Conservation (phyloP, 1,140 invertebrate species). For the Carcinoscorpius rotundicauda region DNA sequence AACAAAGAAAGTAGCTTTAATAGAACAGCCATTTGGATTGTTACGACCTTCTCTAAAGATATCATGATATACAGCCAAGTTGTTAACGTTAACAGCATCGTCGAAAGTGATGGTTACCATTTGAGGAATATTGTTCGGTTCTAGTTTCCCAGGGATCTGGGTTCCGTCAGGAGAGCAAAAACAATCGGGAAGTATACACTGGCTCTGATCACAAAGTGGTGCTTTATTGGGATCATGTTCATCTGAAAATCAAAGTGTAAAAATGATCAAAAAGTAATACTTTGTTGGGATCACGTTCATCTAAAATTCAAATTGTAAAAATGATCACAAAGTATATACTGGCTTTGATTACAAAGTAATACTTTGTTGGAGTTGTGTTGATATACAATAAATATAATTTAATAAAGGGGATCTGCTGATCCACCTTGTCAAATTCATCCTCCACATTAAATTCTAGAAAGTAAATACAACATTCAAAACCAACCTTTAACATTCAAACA, state of each 20-base stretch:
- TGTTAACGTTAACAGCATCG: constrained; percentile 84
- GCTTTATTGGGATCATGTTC: constrained; percentile 78
- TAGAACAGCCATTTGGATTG: constrained; percentile 77
- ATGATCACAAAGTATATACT: constrained; percentile 15
- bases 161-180: constrained; percentile 87
- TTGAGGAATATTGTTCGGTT: constrained; percentile 68
- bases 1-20: constrained; percentile 82
- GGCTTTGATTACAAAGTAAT: not conserved
- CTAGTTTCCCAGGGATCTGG: constrained; percentile 40
- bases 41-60: constrained; percentile 11
- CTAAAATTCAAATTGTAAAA: constrained; percentile 35
- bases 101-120: constrained; percentile 91
- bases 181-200: constrained; percentile 78
- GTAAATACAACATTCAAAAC: too few species aligned
- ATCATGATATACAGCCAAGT: constrained; percentile 75
- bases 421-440: not conserved
- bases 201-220: constrained; percentile 72
- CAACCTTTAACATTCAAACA: too few species aligned
- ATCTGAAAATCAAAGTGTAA: constrained; percentile 40
- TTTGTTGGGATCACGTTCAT: constrained; percentile 34
- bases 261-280: constrained; percentile 16
- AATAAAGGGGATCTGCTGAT: not conserved
- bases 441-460: too few species aligned
- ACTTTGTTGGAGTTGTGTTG: constrained; percentile 25
- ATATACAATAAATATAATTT: constrained; percentile 36